A percentile compares a stretch with the other conserved stretches of the same genome.
These are phyloP conservation scores for Mareca strepera DNA, from an alignment of 2,797 vertebrate genomes.

Conservation along the genomic window DNA sequence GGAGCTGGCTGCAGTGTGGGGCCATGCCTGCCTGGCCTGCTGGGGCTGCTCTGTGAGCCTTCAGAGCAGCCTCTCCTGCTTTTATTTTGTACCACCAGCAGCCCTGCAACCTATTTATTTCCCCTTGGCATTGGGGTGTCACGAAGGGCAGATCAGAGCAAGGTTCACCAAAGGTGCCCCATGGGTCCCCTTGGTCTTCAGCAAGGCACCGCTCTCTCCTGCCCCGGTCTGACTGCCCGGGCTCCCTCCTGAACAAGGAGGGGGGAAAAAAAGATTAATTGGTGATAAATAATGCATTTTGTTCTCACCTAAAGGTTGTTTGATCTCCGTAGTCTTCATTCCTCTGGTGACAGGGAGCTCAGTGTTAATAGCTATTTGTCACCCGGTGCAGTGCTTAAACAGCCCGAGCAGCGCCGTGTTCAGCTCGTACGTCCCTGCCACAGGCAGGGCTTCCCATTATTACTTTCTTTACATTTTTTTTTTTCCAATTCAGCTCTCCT, in stretches of 20 bases:
- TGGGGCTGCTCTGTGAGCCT: not conserved
- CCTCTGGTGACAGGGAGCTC: slow-evolving; percentile 46
- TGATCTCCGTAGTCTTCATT: slow-evolving; percentile 43
- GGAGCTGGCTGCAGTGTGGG: not conserved
- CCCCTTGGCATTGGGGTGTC: not conserved
- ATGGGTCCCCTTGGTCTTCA: not conserved
- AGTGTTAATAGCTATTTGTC: slow-evolving; percentile 64
- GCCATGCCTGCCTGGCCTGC: not conserved
- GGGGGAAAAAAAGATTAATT: slow-evolving; percentile 31
- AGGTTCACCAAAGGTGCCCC: not conserved
- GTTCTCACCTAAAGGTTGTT: slow-evolving; percentile 48
- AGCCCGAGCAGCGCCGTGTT: slow-evolving; percentile 39
- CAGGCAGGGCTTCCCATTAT: slow-evolving; percentile 15
- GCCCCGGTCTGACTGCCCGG: not conserved
- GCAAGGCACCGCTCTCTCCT: accelerated
- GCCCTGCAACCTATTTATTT: not conserved
- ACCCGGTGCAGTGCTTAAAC: slow-evolving; percentile 12
- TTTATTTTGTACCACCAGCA: not conserved
- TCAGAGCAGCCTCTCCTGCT: not conserved
- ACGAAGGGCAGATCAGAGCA: not conserved
- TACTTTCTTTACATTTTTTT: not conserved
- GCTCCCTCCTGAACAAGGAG: not conserved
- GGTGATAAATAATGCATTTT: slow-evolving; percentile 68
- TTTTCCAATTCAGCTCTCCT: slow-evolving; percentile 1
- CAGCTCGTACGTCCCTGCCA: slow-evolving; percentile 7